Base-by-base conservation (phyloP, 2,888 invertebrate genomes). In the Psylliodes chrysocephalus region DNA sequence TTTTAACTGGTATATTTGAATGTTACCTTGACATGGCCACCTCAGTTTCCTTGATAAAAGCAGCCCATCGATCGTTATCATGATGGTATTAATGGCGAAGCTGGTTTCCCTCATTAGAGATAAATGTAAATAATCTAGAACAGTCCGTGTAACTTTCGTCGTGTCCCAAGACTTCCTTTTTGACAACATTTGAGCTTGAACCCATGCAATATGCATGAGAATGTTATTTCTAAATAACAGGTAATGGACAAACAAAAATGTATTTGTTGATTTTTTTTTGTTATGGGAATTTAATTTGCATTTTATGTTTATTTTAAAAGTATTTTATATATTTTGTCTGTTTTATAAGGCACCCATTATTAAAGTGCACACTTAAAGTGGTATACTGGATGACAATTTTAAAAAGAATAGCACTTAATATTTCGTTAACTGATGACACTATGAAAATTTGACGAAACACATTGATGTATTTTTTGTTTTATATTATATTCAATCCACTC, bases 91-190 rank as follows among this genome's bases (percentile, higher is more conserved):
- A 73, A 73, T 73, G 71, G 46, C 35, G 51, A 22, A 49, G 67
- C 63, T 72, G 73, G 22, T 59, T 74, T 73, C 72, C 71, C 75
- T 73, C 75, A 76, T 77, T 77, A 75, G 73, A 75, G 72, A 73
- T 77, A 75, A 73, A 77, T 75, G 74, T 77, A 77, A 77, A 75
- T 76, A 76, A 72, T 64, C 64, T 68, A 68, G 61, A 47, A 52
- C 63, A 62, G 54, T 15, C 67, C 53, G 60, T 38, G 57, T 66
- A 66, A 69, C 62, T 61, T 67, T 69, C 64, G 51, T 52, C 61
- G 60, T 71, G 61, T 64, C 53, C 62, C 28, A 61, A 62, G 46
- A 62, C 63, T 52, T 69, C 53, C 52, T 54, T 64, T 59, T 66
- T 64, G 68, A 66, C 67, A 66, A 60, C 53, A 63, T 60, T 51